A percentile compares a stretch with the other conserved stretches of the same genome.
Conservation (phyloP, 2,888 invertebrate genomes). For the Philonicus albiceps region DNA sequence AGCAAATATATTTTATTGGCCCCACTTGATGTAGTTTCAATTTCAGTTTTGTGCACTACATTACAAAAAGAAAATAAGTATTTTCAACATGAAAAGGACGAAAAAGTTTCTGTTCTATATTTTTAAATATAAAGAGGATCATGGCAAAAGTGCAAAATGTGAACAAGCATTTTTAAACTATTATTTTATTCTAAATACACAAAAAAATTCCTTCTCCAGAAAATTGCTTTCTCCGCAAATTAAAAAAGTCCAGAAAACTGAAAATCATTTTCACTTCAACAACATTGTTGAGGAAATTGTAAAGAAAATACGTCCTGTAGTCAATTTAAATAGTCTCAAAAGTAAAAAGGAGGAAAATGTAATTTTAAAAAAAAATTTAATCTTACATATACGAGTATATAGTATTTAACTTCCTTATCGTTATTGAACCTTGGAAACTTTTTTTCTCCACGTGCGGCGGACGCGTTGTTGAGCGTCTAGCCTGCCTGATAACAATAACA, state of each 20-base stretch:
- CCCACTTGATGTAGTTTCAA: too few relatives aligned
- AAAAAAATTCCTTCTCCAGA: too few relatives aligned
- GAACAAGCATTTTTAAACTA: background rate
- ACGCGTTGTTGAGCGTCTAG: background rate
- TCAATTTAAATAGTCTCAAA: background rate
- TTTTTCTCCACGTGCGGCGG: background rate
- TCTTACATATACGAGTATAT: background rate
- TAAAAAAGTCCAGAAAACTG: background rate
- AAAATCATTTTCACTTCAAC: too few relatives aligned
- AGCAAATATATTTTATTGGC: too few relatives aligned
- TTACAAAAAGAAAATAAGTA: too few relatives aligned
- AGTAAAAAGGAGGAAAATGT: background rate
- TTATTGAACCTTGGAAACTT: background rate
- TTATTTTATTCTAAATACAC: too few relatives aligned
- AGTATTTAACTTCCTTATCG: background rate
- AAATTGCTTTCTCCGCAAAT: background rate
- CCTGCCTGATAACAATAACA: background rate
- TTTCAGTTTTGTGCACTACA: too few relatives aligned
- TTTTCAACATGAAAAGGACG: background rate
- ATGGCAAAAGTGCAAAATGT: too few relatives aligned
- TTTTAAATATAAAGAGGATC: too few relatives aligned
- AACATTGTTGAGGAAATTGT: too few relatives aligned
- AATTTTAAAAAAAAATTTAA: background rate
- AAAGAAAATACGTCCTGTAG: too few relatives aligned
- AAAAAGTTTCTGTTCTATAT: too few relatives aligned